Conservation (phyloP, 92 coral and sea anemone genomes). For the Epizoanthus fatuus region DNA sequence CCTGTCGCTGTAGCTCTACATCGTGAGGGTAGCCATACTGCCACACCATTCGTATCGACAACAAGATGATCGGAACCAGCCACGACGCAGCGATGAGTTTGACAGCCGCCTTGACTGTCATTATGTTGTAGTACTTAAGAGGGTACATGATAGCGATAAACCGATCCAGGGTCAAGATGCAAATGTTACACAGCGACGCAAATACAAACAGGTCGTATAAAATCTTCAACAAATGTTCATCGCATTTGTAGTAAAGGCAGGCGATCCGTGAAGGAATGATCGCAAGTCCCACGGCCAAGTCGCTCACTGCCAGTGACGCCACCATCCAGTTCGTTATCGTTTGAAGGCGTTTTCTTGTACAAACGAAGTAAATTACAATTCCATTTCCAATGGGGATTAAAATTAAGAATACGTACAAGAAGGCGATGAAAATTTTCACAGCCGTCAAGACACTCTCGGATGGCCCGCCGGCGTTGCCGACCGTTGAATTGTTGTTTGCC, state of each 20-base stretch:
- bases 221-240: conserved; percentile 74
- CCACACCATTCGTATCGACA: conserved; percentile 78
- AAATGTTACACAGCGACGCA: conserved; percentile 83
- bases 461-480: background rate
- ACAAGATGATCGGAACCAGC: conserved; percentile 73
- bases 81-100: conserved; percentile 69
- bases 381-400: conserved; percentile 77
- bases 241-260: conserved; percentile 76
- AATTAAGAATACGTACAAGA: conserved; percentile 62
- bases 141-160: conserved; percentile 64
- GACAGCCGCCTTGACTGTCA: conserved; percentile 56
- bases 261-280: conserved; percentile 85
- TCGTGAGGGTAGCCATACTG: conserved; percentile 71
- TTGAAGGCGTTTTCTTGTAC: conserved; percentile 74
- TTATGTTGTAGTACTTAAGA: conserved; percentile 52
- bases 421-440: conserved; percentile 54
- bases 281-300: conserved; percentile 74
- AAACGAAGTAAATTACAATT: conserved; percentile 73
- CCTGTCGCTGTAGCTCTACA: conserved; percentile 57
- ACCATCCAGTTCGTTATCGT: conserved; percentile 86
- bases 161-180: conserved; percentile 79
- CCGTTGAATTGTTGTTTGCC: conserved; percentile 24
- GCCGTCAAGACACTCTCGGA: conserved; percentile 34
- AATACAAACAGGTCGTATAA: conserved; percentile 83
- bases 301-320: conserved; percentile 81